Evolutionary conservation across 2,797 vertebrate genomes (phyloP).

Genomic region (Poeciliopsis presidionis): DNA sequence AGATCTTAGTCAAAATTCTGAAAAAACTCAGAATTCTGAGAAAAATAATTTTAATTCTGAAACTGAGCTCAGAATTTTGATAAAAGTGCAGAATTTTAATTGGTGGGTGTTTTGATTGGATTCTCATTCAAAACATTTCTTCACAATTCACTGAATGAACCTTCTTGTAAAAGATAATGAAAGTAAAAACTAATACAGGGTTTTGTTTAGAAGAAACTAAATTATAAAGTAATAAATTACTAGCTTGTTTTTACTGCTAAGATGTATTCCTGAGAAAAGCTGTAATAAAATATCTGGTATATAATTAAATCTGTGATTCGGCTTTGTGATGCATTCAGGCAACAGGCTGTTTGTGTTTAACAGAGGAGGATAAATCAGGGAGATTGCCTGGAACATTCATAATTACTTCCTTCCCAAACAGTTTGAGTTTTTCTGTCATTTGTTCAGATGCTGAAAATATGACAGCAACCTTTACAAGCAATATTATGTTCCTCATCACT

Average conservation of each 20-base stretch:
- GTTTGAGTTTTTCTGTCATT: not conserved
- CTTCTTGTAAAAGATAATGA: not conserved
- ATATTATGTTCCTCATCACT: not conserved
- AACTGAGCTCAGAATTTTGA: too few relatives aligned
- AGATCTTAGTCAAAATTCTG: too few relatives aligned
- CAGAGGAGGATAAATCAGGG: not conserved
- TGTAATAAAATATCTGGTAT: not conserved
- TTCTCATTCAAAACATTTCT: not conserved
- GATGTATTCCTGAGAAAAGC: not conserved
- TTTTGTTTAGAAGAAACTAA: not conserved
- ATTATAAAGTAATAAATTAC: not conserved
- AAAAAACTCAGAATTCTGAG: too few relatives aligned
- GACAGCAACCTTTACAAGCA: not conserved
- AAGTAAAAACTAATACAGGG: not conserved
- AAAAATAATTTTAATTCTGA: too few relatives aligned
- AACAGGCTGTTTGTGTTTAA: not conserved
- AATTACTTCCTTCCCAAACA: not conserved
- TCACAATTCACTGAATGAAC: not conserved
- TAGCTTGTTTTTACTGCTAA: not conserved
- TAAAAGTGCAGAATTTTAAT: too few relatives aligned
- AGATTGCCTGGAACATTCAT: not conserved
- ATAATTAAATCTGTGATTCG: constrained; percentile 4
- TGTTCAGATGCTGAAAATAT: not conserved
- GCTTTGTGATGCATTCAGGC: not conserved
- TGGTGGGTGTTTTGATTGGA: not conserved